phyloP scores from a whole-genome alignment of 2,888 invertebrate species.

The Bembecia ichneumoniformis region DNA sequence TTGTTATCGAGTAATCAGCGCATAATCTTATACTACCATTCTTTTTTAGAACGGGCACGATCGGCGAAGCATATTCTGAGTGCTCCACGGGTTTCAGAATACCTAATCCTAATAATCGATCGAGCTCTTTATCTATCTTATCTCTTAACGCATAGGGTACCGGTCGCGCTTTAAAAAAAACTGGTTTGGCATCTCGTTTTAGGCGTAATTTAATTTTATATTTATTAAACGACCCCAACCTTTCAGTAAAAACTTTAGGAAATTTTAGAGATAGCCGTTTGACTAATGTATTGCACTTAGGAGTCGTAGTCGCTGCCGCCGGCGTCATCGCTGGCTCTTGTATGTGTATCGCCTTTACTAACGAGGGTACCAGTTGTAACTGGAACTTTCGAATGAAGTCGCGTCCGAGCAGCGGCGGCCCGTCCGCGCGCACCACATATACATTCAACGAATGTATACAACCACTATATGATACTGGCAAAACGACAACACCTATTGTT shows the following conservation, averaged over 20 bases:
- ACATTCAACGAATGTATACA: neutral
- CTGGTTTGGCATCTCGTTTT: conserved; percentile 11
- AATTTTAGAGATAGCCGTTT: neutral
- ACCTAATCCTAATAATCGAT: conserved; percentile 7
- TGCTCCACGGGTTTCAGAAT: conserved; percentile 12
- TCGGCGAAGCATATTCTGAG: too few species aligned
- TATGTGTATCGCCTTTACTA: neutral
- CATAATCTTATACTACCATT: too few species aligned
- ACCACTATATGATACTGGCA: conserved; percentile 7
- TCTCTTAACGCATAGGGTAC: too few species aligned
- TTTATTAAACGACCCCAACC: conserved; percentile 8
- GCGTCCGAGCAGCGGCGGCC: neutral
- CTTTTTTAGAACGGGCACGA: too few species aligned
- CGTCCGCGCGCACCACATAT: neutral
- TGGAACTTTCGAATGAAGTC: neutral
- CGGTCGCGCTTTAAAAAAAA: too few species aligned
- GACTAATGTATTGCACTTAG: too few species aligned
- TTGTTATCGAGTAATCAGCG: too few species aligned
- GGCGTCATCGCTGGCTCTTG: too few species aligned
- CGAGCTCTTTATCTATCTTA: too few species aligned
- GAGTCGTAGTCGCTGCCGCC: too few species aligned
- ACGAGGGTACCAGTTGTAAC: neutral
- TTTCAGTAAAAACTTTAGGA: neutral
- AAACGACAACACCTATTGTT: neutral
- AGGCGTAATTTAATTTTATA: conserved; percentile 9